Conservation (phyloP, 2,888 invertebrate genomes). For the Scaptomyza reducta region DNA sequence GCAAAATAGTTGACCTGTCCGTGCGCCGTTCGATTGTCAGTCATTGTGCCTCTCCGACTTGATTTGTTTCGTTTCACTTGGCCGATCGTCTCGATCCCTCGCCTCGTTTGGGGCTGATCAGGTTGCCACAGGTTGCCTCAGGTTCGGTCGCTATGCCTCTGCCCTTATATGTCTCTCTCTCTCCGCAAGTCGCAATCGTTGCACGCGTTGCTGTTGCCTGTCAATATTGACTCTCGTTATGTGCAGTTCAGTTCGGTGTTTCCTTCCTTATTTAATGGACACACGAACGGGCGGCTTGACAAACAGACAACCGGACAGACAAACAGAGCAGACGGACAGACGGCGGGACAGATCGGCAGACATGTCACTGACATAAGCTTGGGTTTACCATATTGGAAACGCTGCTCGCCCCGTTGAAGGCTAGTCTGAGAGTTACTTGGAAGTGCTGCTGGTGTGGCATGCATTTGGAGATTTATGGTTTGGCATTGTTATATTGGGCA, state of each 20-base stretch:
- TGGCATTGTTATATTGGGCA: slow-evolving; percentile 73
- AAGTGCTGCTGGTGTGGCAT: slow-evolving; percentile 75
- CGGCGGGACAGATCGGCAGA: slow-evolving; percentile 56
- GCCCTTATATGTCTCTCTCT: slow-evolving; percentile 71
- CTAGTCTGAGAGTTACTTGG: slow-evolving; percentile 77
- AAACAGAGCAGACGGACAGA: slow-evolving; percentile 27
- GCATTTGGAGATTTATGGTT: slow-evolving; percentile 79
- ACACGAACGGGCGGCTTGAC: slow-evolving; percentile 65
- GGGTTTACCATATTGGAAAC: slow-evolving; percentile 73
- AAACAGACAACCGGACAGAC: slow-evolving; percentile 46
- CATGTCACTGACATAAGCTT: slow-evolving; percentile 78
- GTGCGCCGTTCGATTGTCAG: slow-evolving; percentile 78
- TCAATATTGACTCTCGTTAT: slow-evolving; percentile 80
- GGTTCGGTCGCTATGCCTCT: slow-evolving; percentile 33
- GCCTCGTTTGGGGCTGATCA: slow-evolving; percentile 39
- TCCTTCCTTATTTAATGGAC: slow-evolving; percentile 80
- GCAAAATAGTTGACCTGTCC: slow-evolving; percentile 84
- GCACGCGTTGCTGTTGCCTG: slow-evolving; percentile 77
- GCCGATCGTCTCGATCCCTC: slow-evolving; percentile 59
- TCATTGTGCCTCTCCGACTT: slow-evolving; percentile 76
- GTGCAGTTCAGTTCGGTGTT: slow-evolving; percentile 69
- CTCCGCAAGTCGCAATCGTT: slow-evolving; percentile 50
- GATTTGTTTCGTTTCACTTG: slow-evolving; percentile 80
- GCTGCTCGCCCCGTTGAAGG: slow-evolving; percentile 59
- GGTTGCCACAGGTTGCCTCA: slow-evolving; percentile 39